Base-by-base conservation (phyloP, 2,888 invertebrate species). In the Sialis fuliginosa region DNA sequence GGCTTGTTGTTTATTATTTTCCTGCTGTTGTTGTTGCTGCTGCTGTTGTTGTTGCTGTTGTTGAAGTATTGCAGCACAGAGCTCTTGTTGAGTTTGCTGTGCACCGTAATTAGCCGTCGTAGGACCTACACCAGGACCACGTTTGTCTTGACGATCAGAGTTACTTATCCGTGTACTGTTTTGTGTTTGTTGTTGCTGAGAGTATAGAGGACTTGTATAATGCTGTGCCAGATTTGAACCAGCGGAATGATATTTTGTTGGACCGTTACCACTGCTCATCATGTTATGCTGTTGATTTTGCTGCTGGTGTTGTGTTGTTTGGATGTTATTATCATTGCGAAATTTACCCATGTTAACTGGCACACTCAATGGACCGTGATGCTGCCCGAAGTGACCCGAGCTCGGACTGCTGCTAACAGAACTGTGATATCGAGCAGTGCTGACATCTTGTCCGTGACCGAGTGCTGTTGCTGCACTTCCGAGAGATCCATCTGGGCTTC, bases 261-360 rank as follows among this genome's bases (percentile, higher is more conserved):
- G 40, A 31, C 43, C 47, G 22, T 43, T 45, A 12, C 34, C 34
- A 6, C 31, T 39, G 10, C 10, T 35, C 45, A 54, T 53, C 42
- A 53, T 53, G 45, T 51, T 54, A 44, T 54, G 53, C 44, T 54
- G 53, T 33, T 46, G 46, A n/a, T n/a, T n/a, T n/a, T n/a, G n/a
- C n/a, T n/a, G n/a, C n/a, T n/a, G n/a, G 12, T 46, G 35, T 46
- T 46, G 46, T 22, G 46, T 34, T 34, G 46, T 34, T 42, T 47
- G 47, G 45, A 70, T 66, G 53, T 71, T 69, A 54, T 71, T 72
- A 1, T 68, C 68, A 56, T 69, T 70, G 2, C 77, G 66, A 61
- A 72, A 81, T 68, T 81, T 81, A 54, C 76, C 72, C 49, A 77
- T 69, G 42, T 57, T 65, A 49, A 67, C 67, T 50, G 74, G 73